Conservation (phyloP, 2,797 vertebrate species). For the Hybognathus amarus region DNA sequence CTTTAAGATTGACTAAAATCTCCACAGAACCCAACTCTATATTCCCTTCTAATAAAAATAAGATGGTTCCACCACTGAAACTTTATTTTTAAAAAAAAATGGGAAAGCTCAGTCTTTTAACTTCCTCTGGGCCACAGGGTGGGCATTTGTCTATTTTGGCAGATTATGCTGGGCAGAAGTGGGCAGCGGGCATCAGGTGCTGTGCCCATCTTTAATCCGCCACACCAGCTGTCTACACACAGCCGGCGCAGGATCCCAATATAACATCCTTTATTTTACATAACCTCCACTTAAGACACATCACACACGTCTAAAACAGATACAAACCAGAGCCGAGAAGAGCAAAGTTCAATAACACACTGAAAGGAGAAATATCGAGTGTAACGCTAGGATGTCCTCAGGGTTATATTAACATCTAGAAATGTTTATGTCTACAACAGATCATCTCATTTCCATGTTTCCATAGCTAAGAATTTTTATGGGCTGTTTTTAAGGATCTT, state of each 20-base stretch:
- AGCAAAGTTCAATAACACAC: conserved; percentile 21
- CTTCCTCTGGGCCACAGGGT: neutral
- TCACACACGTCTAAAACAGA: neutral
- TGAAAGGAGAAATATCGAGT: conserved; percentile 3
- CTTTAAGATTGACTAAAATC: neutral
- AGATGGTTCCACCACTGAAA: neutral
- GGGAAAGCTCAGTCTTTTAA: neutral
- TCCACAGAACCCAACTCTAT: neutral
- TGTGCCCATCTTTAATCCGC: conserved; percentile 10
- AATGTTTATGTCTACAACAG: conserved; percentile 43
- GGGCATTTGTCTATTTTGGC: conserved; percentile 29
- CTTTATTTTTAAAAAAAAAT: neutral
- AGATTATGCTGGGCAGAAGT: neutral
- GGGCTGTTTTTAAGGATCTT: conserved; percentile 37
- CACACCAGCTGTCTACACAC: conserved; percentile 31
- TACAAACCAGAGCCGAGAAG: neutral
- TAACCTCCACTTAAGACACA: conserved; percentile 20
- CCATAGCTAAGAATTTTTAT: conserved; percentile 44
- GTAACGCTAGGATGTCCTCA: conserved; percentile 21
- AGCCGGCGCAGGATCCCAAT: neutral
- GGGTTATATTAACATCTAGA: conserved; percentile 41
- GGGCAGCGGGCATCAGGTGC: conserved; percentile 16
- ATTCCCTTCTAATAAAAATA: neutral
- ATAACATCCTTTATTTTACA: conserved; percentile 9
- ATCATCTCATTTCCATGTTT: conserved; percentile 41